These are phyloP conservation scores for Nothocercus nigrocapillus DNA, from an alignment of 2,113 vertebrate genomes.

Conservation along the genomic window DNA sequence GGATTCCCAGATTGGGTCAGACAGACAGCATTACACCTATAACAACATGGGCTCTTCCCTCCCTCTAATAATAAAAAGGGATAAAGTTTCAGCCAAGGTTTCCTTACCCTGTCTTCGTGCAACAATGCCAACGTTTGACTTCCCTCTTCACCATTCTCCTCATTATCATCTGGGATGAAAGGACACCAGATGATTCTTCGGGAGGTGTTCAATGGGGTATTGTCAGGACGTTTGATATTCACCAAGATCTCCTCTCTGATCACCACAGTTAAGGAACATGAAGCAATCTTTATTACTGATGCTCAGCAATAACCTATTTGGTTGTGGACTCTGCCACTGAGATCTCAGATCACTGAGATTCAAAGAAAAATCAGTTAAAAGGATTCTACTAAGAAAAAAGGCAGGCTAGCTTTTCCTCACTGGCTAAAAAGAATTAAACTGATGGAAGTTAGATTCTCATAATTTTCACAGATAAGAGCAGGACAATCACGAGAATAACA, in stretches of 20 bases:
- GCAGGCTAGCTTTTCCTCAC: background rate
- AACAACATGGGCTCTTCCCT: background rate
- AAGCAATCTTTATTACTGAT: background rate
- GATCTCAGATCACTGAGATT: background rate
- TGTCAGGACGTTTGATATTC: conserved; percentile 87
- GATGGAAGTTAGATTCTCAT: background rate
- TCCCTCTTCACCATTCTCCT: conserved; percentile 88
- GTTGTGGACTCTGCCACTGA: background rate
- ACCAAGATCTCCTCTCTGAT: conserved; percentile 92
- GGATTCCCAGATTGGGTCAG: background rate
- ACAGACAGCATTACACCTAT: background rate
- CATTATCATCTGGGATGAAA: conserved; percentile 92
- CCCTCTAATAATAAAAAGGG: background rate
- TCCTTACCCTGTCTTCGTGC: conserved; percentile 91
- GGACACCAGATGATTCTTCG: conserved; percentile 98
- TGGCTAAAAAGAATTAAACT: background rate
- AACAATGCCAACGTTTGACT: conserved; percentile 92
- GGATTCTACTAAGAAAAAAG: background rate
- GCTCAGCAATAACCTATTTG: background rate
- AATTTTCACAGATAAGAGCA: background rate
- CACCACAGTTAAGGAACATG: conserved; percentile 73
- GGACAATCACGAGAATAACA: background rate
- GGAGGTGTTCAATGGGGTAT: conserved; percentile 86
- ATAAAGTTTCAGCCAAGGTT: fast-evolving
- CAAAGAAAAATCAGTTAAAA: background rate